Evolutionary conservation across 1,140 invertebrate species (phyloP).

Genomic region (Drosophila sproati): DNA sequence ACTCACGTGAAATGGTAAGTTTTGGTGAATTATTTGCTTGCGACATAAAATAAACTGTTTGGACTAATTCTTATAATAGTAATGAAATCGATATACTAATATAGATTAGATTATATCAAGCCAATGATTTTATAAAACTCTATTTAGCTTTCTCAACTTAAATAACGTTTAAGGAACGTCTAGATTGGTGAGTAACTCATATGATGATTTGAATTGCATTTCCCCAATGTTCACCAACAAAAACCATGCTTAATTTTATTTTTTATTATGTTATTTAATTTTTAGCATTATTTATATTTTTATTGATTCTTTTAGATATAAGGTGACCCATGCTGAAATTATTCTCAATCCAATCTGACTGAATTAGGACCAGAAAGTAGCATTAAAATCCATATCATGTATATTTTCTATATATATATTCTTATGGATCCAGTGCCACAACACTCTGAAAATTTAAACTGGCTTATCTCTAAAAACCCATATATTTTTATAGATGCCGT

Average conservation of each 20-base stretch:
- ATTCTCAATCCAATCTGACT: conserved; percentile 87
- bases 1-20: conserved; percentile 85
- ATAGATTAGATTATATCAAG: too few species aligned
- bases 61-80: background rate
- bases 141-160: too few species aligned
- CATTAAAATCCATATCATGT: conserved; percentile 84
- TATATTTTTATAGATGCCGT: too few species aligned
- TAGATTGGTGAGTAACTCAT: too few species aligned
- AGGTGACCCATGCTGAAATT: conserved; percentile 85
- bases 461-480: background rate
- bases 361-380: conserved; percentile 59
- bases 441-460: conserved; percentile 84
- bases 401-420: conserved; percentile 84
- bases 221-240: too few species aligned
- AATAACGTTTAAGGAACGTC: too few species aligned
- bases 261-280: too few species aligned
- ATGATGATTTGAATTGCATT: too few species aligned
- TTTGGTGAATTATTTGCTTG: background rate
- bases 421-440: conserved; percentile 85
- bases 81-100: conserved; percentile 78
- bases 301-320: conserved; percentile 54
- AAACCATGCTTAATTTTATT: too few species aligned
- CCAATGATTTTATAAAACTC: conserved; percentile 76
- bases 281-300: background rate
- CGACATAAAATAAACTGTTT: background rate